Conservation (phyloP, 2,113 vertebrate genomes). For the Cacatua alba region DNA sequence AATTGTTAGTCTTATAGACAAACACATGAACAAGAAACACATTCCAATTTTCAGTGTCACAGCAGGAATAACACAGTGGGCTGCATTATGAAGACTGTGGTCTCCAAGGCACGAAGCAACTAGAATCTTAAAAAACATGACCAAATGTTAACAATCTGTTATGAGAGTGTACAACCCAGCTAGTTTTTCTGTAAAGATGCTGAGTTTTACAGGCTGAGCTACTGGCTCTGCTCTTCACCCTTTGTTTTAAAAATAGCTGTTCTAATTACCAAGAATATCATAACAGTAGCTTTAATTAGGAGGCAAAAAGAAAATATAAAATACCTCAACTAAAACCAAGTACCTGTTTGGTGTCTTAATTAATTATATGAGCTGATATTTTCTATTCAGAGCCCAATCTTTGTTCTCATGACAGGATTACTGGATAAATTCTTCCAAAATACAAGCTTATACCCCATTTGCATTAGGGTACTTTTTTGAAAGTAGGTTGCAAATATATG, state of each 20-base stretch:
- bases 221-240: neutral
- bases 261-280: neutral
- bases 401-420: neutral
- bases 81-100: neutral
- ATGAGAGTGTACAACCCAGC: neutral
- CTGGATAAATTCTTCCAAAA: neutral
- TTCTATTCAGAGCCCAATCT: neutral
- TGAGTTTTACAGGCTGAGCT: neutral
- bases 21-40: neutral
- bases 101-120: neutral
- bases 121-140: neutral
- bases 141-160: conserved; percentile 42
- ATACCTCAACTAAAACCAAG: neutral
- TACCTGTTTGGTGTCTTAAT: neutral
- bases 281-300: neutral
- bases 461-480: neutral
- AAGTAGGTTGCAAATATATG: neutral
- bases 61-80: neutral
- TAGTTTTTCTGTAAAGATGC: neutral
- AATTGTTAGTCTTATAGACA: neutral
- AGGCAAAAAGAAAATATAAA: neutral
- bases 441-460: neutral
- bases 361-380: neutral
- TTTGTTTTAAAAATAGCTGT: neutral
- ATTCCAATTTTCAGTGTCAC: neutral